A percentile compares a stretch with the other conserved stretches of the same genome.
Evolutionary conservation across 2,797 vertebrate genomes (phyloP).

Genomic region (Okamejei kenojei): DNA sequence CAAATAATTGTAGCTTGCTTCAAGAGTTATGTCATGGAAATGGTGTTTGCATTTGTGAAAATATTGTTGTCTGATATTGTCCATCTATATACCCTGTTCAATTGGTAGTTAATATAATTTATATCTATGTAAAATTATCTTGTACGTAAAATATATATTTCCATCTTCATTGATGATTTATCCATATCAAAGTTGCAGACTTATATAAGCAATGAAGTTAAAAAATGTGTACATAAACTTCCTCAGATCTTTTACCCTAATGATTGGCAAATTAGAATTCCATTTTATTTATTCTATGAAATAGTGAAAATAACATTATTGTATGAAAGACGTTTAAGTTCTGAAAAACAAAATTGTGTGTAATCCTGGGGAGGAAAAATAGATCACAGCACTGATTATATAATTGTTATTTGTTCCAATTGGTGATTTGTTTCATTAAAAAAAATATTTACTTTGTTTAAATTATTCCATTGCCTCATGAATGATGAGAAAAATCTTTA

Average conservation of each 20-base stretch:
- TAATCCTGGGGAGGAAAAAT: neutral
- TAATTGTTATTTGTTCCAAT: neutral
- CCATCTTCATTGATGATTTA: neutral
- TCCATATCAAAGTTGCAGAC: neutral
- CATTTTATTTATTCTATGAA: neutral
- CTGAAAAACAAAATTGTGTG: neutral
- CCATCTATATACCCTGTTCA: neutral
- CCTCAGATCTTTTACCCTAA: too few species aligned
- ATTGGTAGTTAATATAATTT: neutral
- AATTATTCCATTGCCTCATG: neutral
- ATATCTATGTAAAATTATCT: too few species aligned
- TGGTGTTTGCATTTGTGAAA: neutral
- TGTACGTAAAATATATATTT: neutral
- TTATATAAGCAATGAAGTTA: neutral
- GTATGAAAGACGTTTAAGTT: neutral
- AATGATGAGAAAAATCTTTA: neutral
- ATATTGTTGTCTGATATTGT: neutral
- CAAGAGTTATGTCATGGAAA: neutral
- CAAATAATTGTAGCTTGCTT: constrained; percentile 4
- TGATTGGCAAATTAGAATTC: neutral
- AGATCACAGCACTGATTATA: neutral
- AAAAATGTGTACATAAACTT: neutral
- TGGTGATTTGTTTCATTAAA: neutral
- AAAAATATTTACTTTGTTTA: neutral
- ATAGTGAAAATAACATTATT: neutral